Base-by-base conservation (phyloP, 1,140 invertebrate species). In the Drosophila carrolli region DNA sequence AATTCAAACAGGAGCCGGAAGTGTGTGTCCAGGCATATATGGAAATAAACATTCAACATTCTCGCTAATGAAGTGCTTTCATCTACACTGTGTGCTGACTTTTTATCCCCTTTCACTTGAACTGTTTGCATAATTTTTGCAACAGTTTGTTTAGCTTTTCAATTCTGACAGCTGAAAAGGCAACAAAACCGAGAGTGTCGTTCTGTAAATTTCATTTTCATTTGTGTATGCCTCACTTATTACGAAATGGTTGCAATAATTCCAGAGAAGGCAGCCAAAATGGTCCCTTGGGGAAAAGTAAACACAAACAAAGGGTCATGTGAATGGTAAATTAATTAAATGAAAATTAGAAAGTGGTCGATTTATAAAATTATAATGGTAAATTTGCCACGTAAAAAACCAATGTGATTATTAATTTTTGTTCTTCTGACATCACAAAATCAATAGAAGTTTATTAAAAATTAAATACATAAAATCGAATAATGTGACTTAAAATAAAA, bases 61-160 rank as follows among this genome's bases (percentile, higher is more conserved):
- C 51, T 32, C 79, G 50, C 79, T 88, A 88, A 88, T 88, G 79
- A 89, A 73, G 71, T 68, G 59, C 75, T 68, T 79, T 80, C 73
- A 80, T 62, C 51, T 56, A 65, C 54, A 60, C 60, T 75, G 63
- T 61, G 53, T 75, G 72, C 59, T 38, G 46, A 37, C 14, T 50
- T 75, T 43, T 40, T 56, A 23, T 61, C 46, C 47, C 58, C 41
- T 71, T 62, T 70, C 78, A 81, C 66, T 80, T 71, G 48, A 47
- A 57, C 29, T 81, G 47, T 76, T 71, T 81, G 60, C 66, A 76
- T 60, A 75, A 63, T 56, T 75, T 71, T 56, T 44, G 54, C 71
- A 62, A 59, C 50, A 59, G 66, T 82, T 88, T 86, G 78, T 88
- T 72, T 72, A 73, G 82, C 78, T 76, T 72, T 88, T 76, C 75